phyloP scores from a whole-genome alignment of 2,113 vertebrate species.

The Cephalopterus ornatus region DNA sequence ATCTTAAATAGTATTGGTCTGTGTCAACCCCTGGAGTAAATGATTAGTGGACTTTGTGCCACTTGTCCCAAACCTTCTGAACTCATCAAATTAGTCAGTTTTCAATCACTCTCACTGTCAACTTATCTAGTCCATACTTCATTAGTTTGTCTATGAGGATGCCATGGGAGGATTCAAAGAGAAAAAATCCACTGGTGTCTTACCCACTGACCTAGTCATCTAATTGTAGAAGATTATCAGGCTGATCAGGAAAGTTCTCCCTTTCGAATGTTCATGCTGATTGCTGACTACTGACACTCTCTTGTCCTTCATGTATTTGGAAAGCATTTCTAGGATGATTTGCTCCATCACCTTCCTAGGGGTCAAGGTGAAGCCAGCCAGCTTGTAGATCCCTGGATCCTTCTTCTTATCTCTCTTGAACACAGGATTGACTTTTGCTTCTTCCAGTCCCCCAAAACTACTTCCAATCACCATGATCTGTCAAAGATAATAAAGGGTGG shows the following conservation, averaged over 20 bases:
- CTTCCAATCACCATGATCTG: neutral
- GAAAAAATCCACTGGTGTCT: neutral
- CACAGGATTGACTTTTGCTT: neutral
- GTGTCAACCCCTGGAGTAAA: neutral
- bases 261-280: neutral
- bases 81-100: neutral
- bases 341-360: no score
- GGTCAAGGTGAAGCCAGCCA: neutral
- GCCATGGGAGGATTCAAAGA: neutral
- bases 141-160: neutral
- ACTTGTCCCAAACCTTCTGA: neutral
- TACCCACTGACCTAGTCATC: neutral
- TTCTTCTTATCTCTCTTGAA: neutral
- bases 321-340: neutral
- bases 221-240: neutral
- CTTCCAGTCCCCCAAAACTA: neutral
- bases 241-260: neutral
- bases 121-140: neutral
- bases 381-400: neutral
- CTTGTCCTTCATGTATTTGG: neutral
- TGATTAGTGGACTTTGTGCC: neutral
- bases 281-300: neutral
- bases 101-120: neutral
- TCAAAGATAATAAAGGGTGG: neutral
- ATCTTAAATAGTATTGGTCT: neutral